Evolutionary conservation across 2,797 vertebrate species (phyloP), one percentile per base, ranked within the genome.

Genomic region (Pyrocephalus nanus): DNA sequence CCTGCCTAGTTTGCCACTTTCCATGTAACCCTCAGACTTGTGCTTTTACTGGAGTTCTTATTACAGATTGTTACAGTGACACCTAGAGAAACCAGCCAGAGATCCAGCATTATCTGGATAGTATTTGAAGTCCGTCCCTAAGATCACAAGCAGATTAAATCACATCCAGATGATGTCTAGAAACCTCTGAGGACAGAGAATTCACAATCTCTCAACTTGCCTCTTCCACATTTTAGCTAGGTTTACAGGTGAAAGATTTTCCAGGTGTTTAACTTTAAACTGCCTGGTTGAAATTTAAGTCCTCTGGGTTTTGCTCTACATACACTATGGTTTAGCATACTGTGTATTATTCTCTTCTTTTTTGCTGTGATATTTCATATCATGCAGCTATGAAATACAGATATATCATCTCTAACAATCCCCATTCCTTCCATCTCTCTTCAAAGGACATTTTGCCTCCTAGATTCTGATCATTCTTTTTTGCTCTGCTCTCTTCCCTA

Each of bases 1-100:
- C 25, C 23, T 27, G 18, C 15, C 20, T 64, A 75, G 16, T 77
- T 75, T 17, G 25, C 32, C 50, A 40, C 19, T 75, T 77, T 42
- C 23, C 19, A 17, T 8, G 20, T 34, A 71, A 32, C 26, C 22
- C 53, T 34, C 40, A 65, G 32, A 45, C 23, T 71, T 64, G 29
- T 74, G 10, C 8, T 81, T 86, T 86, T 50, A 36, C 20, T 40
- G 58, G 34, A 90, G 50, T 69, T 51, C 13, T 22, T 86, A 75
- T 88, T 92, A 72, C 14, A 58, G 51, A 62, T 75, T 69, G 53
- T 72, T 92, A 80, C 17, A 87, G 69, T 91, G 93, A 95, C 88
- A 93, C 54, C 75, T 93, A 90, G 69, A 90, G 85, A 94, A 92
- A 90, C 30, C 57, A 86, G 12, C 14, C 22, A 69, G 34, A 83